Evolutionary conservation across 2,113 vertebrate genomes (phyloP).

Genomic region (Kryptolebias marmoratus): DNA sequence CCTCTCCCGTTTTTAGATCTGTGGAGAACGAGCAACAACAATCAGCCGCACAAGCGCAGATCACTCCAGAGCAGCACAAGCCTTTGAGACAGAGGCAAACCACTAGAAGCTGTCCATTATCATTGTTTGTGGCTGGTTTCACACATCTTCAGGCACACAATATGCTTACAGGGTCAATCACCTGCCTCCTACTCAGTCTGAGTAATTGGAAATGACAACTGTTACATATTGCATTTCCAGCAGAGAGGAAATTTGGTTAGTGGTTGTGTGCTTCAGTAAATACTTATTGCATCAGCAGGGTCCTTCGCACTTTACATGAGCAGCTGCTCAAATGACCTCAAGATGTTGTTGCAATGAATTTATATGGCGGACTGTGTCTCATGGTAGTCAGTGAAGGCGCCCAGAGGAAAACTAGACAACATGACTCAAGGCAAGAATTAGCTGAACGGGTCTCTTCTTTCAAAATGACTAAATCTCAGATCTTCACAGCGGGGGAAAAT

Average conservation of each 20-base stretch:
- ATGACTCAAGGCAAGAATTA: not conserved
- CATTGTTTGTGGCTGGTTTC: conserved; percentile 67
- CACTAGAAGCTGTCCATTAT: conserved; percentile 59
- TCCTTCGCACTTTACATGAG: conserved; percentile 64
- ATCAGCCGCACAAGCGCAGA: conserved; percentile 14
- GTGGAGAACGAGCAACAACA: conserved; percentile 24
- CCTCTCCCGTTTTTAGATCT: conserved; percentile 9
- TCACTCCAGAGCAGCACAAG: conserved; percentile 40
- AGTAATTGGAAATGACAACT: conserved; percentile 78
- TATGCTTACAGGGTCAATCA: conserved; percentile 75
- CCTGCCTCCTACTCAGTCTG: conserved; percentile 70
- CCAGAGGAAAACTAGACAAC: not conserved
- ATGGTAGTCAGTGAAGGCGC: conserved; percentile 19
- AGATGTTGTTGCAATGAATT: conserved; percentile 50
- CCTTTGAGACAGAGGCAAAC: conserved; percentile 33
- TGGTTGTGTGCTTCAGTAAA: conserved; percentile 61
- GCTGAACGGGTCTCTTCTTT: conserved; percentile 1
- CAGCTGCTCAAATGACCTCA: conserved; percentile 62
- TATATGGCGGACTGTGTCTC: conserved; percentile 35
- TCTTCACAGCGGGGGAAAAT: not conserved
- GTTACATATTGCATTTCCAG: conserved; percentile 71
- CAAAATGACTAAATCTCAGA: conserved; percentile 7
- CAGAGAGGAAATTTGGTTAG: conserved; percentile 62
- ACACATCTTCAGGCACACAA: conserved; percentile 63
- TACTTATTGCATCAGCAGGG: conserved; percentile 67